Conservation (phyloP, 2,797 vertebrate genomes). For the Potorous gilbertii region DNA sequence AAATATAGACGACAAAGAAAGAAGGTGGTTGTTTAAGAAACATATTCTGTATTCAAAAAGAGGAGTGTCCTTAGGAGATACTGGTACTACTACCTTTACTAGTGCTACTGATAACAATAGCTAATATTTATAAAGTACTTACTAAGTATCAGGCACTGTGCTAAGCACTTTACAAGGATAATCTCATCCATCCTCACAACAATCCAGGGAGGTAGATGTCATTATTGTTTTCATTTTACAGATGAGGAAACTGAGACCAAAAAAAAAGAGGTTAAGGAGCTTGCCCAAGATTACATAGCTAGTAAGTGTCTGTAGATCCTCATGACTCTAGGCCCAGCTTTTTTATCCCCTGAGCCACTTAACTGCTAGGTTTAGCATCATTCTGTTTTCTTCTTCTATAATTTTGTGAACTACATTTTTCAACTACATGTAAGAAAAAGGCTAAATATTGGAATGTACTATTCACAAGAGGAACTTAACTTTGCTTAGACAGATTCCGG, state of each 20-base stretch:
- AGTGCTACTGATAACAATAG: not conserved
- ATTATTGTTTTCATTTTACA: not conserved
- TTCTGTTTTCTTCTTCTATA: not conserved
- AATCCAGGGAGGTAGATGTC: not conserved
- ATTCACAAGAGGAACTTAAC: not conserved
- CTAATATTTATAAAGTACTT: not conserved
- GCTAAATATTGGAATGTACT: conserved; percentile 8
- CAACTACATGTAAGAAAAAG: conserved; percentile 16
- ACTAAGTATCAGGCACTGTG: not conserved
- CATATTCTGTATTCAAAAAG: not conserved
- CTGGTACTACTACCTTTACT: not conserved
- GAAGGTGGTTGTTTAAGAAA: not conserved
- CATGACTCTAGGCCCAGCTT: not conserved
- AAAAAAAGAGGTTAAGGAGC: not conserved
- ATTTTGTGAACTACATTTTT: conserved; percentile 6
- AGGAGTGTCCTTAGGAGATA: not conserved
- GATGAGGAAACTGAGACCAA: not conserved
- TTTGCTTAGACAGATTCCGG: not conserved
- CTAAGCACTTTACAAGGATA: not conserved
- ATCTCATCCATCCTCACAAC: not conserved
- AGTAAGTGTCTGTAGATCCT: not conserved
- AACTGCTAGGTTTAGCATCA: not conserved
- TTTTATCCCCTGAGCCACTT: fast-evolving
- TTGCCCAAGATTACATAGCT: not conserved
- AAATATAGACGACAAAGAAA: not conserved